A percentile compares a stretch with the other conserved stretches of the same genome.
phyloP scores from a whole-genome alignment of 2,888 invertebrate genomes.

The Eristalis tenax region DNA sequence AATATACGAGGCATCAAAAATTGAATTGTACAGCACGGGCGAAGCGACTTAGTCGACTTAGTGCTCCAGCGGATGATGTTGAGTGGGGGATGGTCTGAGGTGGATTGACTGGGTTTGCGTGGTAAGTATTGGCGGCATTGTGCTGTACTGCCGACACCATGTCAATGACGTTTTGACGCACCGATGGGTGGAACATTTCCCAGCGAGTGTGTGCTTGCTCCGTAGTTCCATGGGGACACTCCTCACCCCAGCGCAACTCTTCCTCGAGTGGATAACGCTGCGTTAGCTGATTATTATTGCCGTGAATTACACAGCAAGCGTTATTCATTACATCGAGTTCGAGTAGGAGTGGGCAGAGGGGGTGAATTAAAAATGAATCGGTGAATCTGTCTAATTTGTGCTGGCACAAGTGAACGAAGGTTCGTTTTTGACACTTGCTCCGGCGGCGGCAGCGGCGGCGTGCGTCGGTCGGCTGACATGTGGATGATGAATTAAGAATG shows the following conservation, averaged over 20 bases:
- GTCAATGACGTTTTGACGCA: constrained; percentile 52
- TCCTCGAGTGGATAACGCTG: constrained; percentile 49
- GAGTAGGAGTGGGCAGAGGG: neutral
- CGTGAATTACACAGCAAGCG: constrained; percentile 62
- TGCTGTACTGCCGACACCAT: neutral
- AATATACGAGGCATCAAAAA: constrained; percentile 71
- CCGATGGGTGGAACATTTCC: neutral
- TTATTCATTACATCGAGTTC: constrained; percentile 13
- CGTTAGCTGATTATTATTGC: constrained; percentile 66
- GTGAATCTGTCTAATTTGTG: constrained; percentile 63
- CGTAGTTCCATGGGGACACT: constrained; percentile 18
- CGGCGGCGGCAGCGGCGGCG: neutral
- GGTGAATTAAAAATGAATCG: constrained; percentile 59
- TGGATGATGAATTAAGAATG: constrained; percentile 42
- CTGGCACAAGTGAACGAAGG: constrained; percentile 15
- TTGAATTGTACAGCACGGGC: constrained; percentile 54
- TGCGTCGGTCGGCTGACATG: neutral
- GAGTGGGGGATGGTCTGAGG: constrained; percentile 30
- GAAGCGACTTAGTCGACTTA: constrained; percentile 27
- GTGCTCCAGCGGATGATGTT: constrained; percentile 44
- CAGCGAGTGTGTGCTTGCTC: neutral
- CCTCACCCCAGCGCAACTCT: constrained; percentile 2
- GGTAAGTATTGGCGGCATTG: constrained; percentile 4
- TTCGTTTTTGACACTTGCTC: constrained; percentile 36
- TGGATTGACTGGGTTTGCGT: neutral